phyloP scores from a whole-genome alignment of 1,140 invertebrate species.

The Cardiocondyla obscurior region DNA sequence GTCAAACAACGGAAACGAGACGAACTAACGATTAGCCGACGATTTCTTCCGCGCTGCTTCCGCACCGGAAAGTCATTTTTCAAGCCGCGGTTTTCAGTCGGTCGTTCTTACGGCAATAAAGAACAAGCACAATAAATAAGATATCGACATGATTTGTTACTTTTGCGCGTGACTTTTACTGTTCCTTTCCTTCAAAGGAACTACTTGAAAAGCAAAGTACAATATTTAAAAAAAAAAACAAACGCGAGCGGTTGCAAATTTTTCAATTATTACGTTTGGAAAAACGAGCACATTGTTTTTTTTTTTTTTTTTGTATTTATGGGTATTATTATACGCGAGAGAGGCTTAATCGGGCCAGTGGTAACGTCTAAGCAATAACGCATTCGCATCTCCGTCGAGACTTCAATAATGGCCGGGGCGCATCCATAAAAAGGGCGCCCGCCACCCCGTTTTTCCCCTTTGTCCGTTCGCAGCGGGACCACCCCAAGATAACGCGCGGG shows the following conservation, averaged over 20 bases:
- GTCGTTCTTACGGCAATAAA: neutral
- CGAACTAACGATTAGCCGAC: constrained; percentile 29
- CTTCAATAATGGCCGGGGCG: neutral
- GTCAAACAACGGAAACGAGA: constrained; percentile 46
- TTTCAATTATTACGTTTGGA: neutral
- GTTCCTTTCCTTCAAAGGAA: neutral
- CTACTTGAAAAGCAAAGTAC: neutral
- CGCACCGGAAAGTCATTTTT: neutral
- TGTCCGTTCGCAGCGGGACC: constrained; percentile 33
- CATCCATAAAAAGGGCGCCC: neutral
- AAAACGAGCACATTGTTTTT: neutral
- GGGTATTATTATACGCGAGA: neutral
- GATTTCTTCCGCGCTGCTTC: constrained; percentile 14
- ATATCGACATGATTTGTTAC: neutral
- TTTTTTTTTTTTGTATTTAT: neutral
- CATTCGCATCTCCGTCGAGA: constrained; percentile 5
- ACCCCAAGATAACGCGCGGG: constrained; percentile 20
- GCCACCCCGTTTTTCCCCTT: constrained; percentile 1
- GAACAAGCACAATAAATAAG: neutral
- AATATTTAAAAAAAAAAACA: neutral
- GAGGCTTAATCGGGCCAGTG: neutral
- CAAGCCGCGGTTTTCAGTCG: neutral
- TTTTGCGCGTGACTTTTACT: too few species aligned
- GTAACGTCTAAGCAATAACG: constrained; percentile 28
- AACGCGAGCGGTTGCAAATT: neutral